Evolutionary conservation across 2,113 vertebrate genomes (phyloP).

Genomic region (Nerophis lumbriciformis): DNA sequence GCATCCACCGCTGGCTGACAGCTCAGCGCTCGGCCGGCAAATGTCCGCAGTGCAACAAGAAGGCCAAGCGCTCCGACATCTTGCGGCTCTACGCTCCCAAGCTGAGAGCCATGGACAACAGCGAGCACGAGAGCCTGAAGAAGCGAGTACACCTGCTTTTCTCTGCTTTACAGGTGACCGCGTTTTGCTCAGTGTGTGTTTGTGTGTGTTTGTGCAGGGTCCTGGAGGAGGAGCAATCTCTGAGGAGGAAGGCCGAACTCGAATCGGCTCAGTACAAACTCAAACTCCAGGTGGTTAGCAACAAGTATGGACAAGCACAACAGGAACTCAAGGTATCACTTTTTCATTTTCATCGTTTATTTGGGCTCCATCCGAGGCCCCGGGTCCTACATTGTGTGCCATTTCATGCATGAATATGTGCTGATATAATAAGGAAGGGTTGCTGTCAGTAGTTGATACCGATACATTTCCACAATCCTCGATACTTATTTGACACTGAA

Average conservation of each 20-base stretch:
- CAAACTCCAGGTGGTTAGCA: conserved; percentile 82
- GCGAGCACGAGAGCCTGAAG: conserved; percentile 83
- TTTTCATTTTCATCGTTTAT: too few species aligned
- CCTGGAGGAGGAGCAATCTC: conserved; percentile 79
- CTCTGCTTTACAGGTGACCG: not conserved
- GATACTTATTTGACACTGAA: too few species aligned
- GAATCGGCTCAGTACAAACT: conserved; percentile 90
- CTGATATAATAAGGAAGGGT: too few species aligned
- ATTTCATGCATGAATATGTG: too few species aligned
- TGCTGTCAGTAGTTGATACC: too few species aligned
- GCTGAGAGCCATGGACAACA: conserved; percentile 84
- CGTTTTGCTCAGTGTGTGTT: not conserved
- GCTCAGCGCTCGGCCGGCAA: conserved; percentile 81
- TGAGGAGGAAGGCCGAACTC: conserved; percentile 84
- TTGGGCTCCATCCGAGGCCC: too few species aligned
- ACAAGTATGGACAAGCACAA: conserved; percentile 81
- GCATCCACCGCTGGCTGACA: conserved; percentile 88
- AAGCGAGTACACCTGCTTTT: conserved; percentile 64
- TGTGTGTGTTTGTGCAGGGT: conserved; percentile 61
- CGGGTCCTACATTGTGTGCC: too few species aligned
- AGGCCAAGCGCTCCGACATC: conserved; percentile 85
- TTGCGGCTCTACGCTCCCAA: conserved; percentile 87
- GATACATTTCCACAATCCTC: too few species aligned
- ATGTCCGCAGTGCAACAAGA: conserved; percentile 98
- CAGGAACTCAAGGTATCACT: conserved; percentile 79